phyloP scores from a whole-genome alignment of 64 coral and sea anemone genomes.

The Orbicella faveolata region DNA sequence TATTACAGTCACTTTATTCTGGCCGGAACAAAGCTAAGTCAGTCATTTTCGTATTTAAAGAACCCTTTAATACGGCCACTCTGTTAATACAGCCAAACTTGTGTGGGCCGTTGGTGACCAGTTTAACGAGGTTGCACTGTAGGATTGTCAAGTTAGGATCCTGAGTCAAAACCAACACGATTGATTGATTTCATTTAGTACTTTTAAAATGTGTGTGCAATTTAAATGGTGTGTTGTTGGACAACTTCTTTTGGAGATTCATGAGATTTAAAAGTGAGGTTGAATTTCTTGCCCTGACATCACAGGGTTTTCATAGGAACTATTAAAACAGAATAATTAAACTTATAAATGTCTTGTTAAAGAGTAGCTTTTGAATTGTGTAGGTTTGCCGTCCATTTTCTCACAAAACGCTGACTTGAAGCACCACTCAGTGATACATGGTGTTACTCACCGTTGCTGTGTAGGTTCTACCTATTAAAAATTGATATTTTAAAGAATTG shows the following conservation, averaged over 20 bases:
- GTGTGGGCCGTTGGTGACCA: too few species aligned
- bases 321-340: not conserved
- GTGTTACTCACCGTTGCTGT: not conserved
- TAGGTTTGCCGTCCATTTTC: not conserved
- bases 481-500: slow-evolving; percentile 2
- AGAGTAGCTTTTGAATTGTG: slow-evolving; percentile 12
- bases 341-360: not conserved
- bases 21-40: too few species aligned
- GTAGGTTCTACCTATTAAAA: slow-evolving; percentile 23
- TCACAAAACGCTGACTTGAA: not conserved
- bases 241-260: not conserved
- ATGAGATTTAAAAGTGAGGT: not conserved
- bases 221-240: not conserved
- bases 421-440: not conserved
- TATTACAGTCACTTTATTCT: too few species aligned
- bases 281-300: not conserved
- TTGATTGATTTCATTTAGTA: too few species aligned
- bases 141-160: too few species aligned
- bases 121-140: too few species aligned
- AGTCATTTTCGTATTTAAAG: too few species aligned
- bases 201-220: too few species aligned
- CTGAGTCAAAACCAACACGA: too few species aligned
- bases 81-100: too few species aligned
- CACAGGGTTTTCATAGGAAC: not conserved
- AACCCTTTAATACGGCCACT: too few species aligned